phyloP scores from a whole-genome alignment of 1,140 invertebrate genomes.

The Drosophila bocki region DNA sequence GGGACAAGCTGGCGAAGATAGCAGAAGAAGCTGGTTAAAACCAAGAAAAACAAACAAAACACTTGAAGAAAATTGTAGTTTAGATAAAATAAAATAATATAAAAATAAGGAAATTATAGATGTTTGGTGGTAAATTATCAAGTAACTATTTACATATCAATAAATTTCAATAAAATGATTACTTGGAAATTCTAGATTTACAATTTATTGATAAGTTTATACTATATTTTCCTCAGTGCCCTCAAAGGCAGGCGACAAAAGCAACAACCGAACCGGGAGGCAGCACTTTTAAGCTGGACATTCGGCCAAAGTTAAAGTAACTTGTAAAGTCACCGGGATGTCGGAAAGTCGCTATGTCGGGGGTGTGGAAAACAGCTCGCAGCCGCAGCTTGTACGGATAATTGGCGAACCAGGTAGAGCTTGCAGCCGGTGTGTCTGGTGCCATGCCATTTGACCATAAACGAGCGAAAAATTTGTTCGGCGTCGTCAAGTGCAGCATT shows the following conservation, averaged over 20 bases:
- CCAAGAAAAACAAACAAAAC: constrained; percentile 13
- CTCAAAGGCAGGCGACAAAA: constrained; percentile 54
- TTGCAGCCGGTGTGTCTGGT: constrained; percentile 73
- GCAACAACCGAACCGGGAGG: constrained; percentile 55
- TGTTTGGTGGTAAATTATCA: too few species aligned
- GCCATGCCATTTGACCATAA: constrained; percentile 82
- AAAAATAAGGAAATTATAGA: too few species aligned
- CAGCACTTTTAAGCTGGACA: constrained; percentile 65
- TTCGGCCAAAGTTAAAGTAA: constrained; percentile 76
- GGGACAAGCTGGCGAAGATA: constrained; percentile 75
- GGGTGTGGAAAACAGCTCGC: constrained; percentile 66
- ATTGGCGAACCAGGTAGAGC: constrained; percentile 67
- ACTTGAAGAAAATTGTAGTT: background rate
- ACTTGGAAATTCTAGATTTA: background rate
- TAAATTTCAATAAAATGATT: background rate
- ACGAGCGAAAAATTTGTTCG: constrained; percentile 80
- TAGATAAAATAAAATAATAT: background rate
- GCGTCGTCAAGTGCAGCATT: constrained; percentile 74
- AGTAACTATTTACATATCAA: background rate
- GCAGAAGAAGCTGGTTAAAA: constrained; percentile 27
- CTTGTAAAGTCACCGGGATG: constrained; percentile 72
- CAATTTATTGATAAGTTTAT: background rate
- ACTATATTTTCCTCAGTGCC: background rate
- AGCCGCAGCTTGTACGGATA: constrained; percentile 77
- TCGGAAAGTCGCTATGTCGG: constrained; percentile 37